A percentile compares a stretch with the other conserved stretches of the same genome.
These are phyloP conservation scores for Pyrocoelia pectoralis DNA, from an alignment of 2,888 invertebrate genomes.

Conservation along the genomic window DNA sequence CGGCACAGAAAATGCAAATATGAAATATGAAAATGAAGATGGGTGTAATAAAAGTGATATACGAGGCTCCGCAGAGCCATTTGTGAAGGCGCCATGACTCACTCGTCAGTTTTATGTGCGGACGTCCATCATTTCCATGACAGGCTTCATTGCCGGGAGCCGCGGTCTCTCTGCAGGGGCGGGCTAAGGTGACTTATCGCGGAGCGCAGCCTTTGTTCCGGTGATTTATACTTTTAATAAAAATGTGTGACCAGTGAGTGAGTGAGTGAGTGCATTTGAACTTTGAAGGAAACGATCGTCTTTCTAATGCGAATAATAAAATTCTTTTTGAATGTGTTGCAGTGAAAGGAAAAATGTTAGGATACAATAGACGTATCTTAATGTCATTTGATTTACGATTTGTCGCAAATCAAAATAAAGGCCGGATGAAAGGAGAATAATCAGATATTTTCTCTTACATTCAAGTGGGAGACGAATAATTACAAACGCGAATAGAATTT, in stretches of 20 bases:
- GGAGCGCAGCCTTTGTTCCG: constrained; percentile 67
- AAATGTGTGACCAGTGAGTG: constrained; percentile 69
- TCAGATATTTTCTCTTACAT: not conserved
- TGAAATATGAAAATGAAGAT: constrained; percentile 68
- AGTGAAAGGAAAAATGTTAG: constrained; percentile 14
- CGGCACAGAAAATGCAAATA: constrained; percentile 68
- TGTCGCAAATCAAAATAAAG: not conserved
- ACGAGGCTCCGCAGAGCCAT: constrained; percentile 80
- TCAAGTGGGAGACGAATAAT: not conserved
- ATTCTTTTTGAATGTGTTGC: constrained; percentile 28
- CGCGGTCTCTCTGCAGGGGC: constrained; percentile 55
- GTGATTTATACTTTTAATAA: constrained; percentile 72
- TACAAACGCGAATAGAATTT: too few relatives aligned
- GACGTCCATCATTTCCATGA: constrained; percentile 76
- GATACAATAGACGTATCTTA: constrained; percentile 16
- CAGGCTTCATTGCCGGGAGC: constrained; percentile 67
- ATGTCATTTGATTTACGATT: constrained; percentile 21
- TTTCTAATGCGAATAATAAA: constrained; percentile 41
- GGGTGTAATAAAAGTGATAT: constrained; percentile 82
- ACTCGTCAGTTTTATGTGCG: constrained; percentile 78
- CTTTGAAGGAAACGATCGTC: constrained; percentile 41
- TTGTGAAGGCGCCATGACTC: constrained; percentile 72
- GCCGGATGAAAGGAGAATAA: not conserved
- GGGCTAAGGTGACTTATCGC: constrained; percentile 62
- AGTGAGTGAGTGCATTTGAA: constrained; percentile 58